Evolutionary conservation across 2,113 vertebrate genomes (phyloP).

Genomic region (Irena cyanogastra): DNA sequence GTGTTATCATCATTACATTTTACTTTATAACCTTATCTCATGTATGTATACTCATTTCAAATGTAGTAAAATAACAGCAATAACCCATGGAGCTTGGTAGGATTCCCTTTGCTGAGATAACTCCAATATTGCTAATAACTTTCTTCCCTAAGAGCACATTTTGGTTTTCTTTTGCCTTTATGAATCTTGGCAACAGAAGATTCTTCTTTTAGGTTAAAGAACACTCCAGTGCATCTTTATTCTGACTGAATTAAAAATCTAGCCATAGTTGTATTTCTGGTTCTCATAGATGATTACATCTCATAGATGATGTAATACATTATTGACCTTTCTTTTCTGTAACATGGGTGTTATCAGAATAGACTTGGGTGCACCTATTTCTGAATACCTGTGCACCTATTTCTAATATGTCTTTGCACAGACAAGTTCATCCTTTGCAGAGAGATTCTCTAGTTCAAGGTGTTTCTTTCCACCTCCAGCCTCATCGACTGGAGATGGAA

Average conservation of each 20-base stretch:
- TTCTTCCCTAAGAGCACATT: background rate
- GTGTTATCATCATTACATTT: background rate
- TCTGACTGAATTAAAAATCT: background rate
- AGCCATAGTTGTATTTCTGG: background rate
- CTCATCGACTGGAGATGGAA: background rate
- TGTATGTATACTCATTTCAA: background rate
- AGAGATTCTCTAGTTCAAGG: background rate
- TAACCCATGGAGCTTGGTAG: background rate
- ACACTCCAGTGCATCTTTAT: background rate
- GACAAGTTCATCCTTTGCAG: background rate
- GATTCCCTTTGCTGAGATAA: background rate
- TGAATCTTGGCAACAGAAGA: background rate
- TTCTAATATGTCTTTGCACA: background rate
- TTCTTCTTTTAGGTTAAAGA: background rate
- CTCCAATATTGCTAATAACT: background rate
- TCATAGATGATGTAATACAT: background rate
- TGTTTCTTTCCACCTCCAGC: background rate
- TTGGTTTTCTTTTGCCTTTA: background rate
- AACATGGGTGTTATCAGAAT: background rate
- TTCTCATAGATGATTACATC: background rate
- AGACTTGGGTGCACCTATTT: rapidly evolving
- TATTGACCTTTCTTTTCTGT: background rate
- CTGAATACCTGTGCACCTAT: background rate
- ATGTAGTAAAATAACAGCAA: background rate
- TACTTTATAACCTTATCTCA: background rate